These are phyloP conservation scores for Drosophila nr. fundita DNA, from an alignment of 2,888 invertebrate species.

Conservation along the genomic window DNA sequence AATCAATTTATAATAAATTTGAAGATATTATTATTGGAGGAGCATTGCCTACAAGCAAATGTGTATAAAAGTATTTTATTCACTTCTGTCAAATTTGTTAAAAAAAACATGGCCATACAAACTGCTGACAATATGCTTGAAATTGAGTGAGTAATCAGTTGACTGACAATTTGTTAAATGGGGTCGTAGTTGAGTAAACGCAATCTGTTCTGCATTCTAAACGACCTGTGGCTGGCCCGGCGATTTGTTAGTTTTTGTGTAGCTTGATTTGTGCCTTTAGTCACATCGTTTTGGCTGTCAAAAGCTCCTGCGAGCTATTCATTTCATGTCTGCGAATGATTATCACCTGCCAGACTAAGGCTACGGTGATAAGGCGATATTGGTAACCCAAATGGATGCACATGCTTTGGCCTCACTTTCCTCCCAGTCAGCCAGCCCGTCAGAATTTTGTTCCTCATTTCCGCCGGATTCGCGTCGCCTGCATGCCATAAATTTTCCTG, in stretches of 20 bases:
- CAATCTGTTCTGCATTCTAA: slow-evolving; percentile 45
- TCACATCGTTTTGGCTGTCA: slow-evolving; percentile 17
- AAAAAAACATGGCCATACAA: slow-evolving; percentile 2
- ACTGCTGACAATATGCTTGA: slow-evolving; percentile 42
- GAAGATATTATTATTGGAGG: background rate
- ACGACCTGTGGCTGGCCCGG: slow-evolving; percentile 32
- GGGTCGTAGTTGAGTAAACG: background rate
- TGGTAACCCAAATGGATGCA: slow-evolving; percentile 20
- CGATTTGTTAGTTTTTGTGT: slow-evolving; percentile 25
- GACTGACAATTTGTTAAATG: slow-evolving; percentile 20
- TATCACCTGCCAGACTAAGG: slow-evolving; percentile 70
- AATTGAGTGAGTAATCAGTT: slow-evolving; percentile 47
- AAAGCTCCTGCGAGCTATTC: slow-evolving; percentile 32
- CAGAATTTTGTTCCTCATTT: slow-evolving; percentile 67
- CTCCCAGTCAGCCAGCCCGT: slow-evolving; percentile 15
- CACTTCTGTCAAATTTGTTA: slow-evolving; percentile 12
- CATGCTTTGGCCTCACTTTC: slow-evolving; percentile 14
- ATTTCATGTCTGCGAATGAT: slow-evolving; percentile 55
- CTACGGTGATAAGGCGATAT: slow-evolving; percentile 28
- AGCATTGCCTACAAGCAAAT: background rate
- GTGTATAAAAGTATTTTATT: background rate
- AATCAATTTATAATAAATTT: background rate
- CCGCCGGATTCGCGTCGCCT: slow-evolving; percentile 64
- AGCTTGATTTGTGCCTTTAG: slow-evolving; percentile 15
- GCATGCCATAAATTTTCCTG: slow-evolving; percentile 74